Percentiles rank a stretch among this genome's conserved stretches.
Conservation (phyloP, 2,888 invertebrate genomes). For the Monochamus alternatus region DNA sequence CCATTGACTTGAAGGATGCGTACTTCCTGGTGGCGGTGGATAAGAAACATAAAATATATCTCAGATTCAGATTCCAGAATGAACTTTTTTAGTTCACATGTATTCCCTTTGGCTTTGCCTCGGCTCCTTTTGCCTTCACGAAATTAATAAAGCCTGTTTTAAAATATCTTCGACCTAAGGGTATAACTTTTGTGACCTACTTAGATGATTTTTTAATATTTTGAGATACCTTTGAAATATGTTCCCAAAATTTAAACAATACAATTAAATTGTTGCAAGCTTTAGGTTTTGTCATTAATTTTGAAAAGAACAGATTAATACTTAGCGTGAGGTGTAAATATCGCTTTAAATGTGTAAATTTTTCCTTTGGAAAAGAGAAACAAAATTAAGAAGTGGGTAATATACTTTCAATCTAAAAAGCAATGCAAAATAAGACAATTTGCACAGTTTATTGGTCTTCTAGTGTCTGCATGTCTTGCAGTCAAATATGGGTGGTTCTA, state of each 20-base stretch:
- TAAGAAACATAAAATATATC: not conserved
- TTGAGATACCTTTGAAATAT: not conserved
- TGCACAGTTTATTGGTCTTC: not conserved
- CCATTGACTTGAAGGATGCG: not conserved
- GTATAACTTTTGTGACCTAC: not conserved
- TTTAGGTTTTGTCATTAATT: not conserved
- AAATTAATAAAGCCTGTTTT: not conserved
- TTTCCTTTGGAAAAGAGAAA: not conserved
- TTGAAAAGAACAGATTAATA: not conserved
- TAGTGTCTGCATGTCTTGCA: not conserved
- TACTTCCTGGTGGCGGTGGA: not conserved
- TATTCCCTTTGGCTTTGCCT: not conserved
- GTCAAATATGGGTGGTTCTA: slow-evolving; percentile 20
- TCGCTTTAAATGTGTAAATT: too few relatives aligned
- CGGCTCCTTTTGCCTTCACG: not conserved
- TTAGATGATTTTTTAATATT: slow-evolving; percentile 4
- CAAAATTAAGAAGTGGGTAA: not conserved
- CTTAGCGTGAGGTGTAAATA: not conserved
- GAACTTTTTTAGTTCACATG: not conserved
- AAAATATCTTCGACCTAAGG: not conserved
- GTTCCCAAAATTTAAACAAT: not conserved
- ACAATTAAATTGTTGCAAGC: not conserved
- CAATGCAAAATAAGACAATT: not conserved
- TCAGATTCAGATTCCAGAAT: not conserved
- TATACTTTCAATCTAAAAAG: not conserved